Percentiles rank a stretch among this genome's conserved stretches.
phyloP scores from a whole-genome alignment of 2,113 vertebrate genomes.

The Sphaerodactylus townsendi region DNA sequence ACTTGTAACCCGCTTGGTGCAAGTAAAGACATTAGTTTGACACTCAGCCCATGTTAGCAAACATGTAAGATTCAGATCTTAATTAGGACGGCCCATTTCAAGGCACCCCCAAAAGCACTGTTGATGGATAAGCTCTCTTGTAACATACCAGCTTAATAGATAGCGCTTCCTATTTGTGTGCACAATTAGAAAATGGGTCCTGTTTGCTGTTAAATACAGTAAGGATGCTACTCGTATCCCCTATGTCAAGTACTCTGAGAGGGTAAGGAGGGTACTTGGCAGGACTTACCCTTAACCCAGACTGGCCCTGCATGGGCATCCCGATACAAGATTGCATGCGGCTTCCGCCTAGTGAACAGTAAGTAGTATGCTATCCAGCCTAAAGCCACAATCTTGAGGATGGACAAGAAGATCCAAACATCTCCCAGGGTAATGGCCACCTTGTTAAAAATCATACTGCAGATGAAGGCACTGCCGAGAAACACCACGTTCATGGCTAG shows the following conservation, averaged over 20 bases:
- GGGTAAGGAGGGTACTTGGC: background rate
- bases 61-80: background rate
- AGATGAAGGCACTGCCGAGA: slow-evolving; percentile 84
- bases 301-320: slow-evolving; percentile 84
- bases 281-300: slow-evolving; percentile 77
- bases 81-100: background rate
- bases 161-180: background rate
- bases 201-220: background rate
- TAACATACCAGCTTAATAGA: background rate
- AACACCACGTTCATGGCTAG: slow-evolving; percentile 87
- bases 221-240: too few species aligned
- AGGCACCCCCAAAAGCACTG: background rate
- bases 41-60: background rate
- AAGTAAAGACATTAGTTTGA: too few species aligned
- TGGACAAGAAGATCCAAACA: slow-evolving; percentile 78
- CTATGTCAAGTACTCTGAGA: background rate
- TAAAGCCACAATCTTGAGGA: slow-evolving; percentile 78
- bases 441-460: slow-evolving; percentile 78
- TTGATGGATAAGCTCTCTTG: background rate
- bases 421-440: slow-evolving; percentile 72
- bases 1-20: too few species aligned
- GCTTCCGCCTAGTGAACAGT: slow-evolving; percentile 68
- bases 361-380: slow-evolving; percentile 83
- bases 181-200: background rate
- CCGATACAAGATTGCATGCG: slow-evolving; percentile 60